Evolutionary conservation across 1,140 invertebrate species (phyloP).

Genomic region (Galleria mellonella): DNA sequence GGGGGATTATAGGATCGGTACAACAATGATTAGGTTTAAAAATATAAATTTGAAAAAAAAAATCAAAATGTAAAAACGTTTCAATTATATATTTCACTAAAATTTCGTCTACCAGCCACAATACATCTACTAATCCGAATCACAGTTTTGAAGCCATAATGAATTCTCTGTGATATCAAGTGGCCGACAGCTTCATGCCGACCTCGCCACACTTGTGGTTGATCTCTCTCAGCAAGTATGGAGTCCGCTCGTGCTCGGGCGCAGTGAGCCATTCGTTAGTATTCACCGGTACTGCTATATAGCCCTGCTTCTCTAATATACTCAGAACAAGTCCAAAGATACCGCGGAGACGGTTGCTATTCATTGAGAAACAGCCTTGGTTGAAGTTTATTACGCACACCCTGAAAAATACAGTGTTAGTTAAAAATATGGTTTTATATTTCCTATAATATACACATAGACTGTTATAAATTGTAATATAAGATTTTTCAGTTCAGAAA

Average conservation of each 20-base stretch:
- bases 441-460: too few species aligned
- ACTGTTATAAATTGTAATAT: too few species aligned
- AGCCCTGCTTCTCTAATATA: slow-evolving; percentile 48
- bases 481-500: too few species aligned
- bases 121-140: neutral
- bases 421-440: too few species aligned
- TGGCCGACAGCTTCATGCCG: slow-evolving; percentile 46
- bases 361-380: slow-evolving; percentile 61
- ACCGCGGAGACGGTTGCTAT: slow-evolving; percentile 57
- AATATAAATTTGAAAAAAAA: neutral
- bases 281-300: slow-evolving; percentile 38
- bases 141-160: neutral
- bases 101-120: slow-evolving; percentile 6
- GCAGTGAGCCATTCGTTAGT: slow-evolving; percentile 37
- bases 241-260: slow-evolving; percentile 45
- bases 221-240: slow-evolving; percentile 50
- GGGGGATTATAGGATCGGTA: too few species aligned
- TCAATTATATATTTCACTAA: slow-evolving; percentile 1
- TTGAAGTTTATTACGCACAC: slow-evolving; percentile 57
- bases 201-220: slow-evolving; percentile 55
- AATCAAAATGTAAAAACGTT: neutral
- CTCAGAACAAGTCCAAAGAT: slow-evolving; percentile 48
- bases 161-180: slow-evolving; percentile 18
- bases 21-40: too few species aligned
- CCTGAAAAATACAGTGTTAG: slow-evolving; percentile 22